Conservation (phyloP, 2,888 invertebrate genomes). For the Quadroppia sp. region DNA sequence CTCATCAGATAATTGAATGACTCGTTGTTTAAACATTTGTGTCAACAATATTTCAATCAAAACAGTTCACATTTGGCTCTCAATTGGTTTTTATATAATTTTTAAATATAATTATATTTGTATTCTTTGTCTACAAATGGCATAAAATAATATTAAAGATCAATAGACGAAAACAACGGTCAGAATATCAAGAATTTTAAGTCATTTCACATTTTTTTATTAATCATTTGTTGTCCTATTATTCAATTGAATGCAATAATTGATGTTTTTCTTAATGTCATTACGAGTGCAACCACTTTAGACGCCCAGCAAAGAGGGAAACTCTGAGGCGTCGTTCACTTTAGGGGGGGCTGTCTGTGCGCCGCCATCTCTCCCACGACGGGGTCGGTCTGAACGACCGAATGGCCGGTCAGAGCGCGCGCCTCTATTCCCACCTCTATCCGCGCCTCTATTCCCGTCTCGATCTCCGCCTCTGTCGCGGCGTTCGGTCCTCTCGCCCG, state of each 20-base stretch:
- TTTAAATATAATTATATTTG: background rate
- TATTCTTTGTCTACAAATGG: constrained; percentile 24
- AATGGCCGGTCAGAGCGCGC: constrained; percentile 40
- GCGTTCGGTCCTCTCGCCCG: constrained; percentile 52
- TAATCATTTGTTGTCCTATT: background rate
- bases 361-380: constrained; percentile 41
- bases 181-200: constrained; percentile 24
- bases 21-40: constrained; percentile 15
- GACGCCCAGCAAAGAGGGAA: constrained; percentile 72
- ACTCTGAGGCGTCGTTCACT: constrained; percentile 91
- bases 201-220: background rate
- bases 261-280: constrained; percentile 31
- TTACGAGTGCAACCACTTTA: background rate
- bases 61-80: constrained; percentile 17
- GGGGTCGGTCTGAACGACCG: constrained; percentile 47
- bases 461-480: constrained; percentile 46
- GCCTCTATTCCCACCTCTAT: constrained; percentile 45
- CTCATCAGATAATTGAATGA: background rate
- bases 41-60: constrained; percentile 27
- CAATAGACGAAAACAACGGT: constrained; percentile 27
- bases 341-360: constrained; percentile 47
- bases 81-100: background rate
- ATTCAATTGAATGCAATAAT: background rate
- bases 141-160: constrained; percentile 30
- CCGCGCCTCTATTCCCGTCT: constrained; percentile 47